phyloP scores from a whole-genome alignment of 2,797 vertebrate genomes.

The Girardinus metallicus region DNA sequence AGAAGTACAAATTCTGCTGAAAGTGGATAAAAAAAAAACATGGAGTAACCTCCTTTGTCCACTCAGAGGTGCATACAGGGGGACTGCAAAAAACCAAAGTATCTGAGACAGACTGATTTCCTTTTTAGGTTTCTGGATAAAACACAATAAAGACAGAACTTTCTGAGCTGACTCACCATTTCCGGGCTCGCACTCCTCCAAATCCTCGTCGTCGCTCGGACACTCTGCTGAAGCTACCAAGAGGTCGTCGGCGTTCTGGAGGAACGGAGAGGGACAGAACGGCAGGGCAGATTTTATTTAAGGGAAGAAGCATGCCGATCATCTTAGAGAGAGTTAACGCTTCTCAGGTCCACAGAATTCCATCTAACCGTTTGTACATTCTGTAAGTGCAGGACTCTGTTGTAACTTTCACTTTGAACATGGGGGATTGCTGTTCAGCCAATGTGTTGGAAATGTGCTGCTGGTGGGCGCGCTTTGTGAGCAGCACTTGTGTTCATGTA shows the following conservation, averaged over 20 bases:
- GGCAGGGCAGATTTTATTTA: constrained; percentile 25
- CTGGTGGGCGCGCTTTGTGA: constrained; percentile 28
- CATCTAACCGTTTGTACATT: background rate
- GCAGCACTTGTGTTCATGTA: constrained; percentile 24
- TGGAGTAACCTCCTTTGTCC: constrained; percentile 40
- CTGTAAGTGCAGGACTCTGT: background rate
- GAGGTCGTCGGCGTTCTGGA: constrained; percentile 92
- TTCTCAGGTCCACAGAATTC: background rate
- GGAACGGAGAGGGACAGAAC: constrained; percentile 33
- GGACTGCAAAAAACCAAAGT: constrained; percentile 29
- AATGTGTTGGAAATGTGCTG: constrained; percentile 14
- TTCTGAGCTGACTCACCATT: constrained; percentile 88
- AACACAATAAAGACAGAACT: constrained; percentile 58
- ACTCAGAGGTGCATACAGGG: constrained; percentile 70
- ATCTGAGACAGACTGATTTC: constrained; percentile 19
- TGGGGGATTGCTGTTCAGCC: background rate
- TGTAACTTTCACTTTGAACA: constrained; percentile 6
- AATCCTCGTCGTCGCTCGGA: constrained; percentile 93
- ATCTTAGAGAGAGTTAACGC: constrained; percentile 14
- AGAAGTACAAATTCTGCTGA: constrained; percentile 13
- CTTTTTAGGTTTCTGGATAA: constrained; percentile 20
- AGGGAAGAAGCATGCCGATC: background rate
- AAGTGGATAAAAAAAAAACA: constrained; percentile 20
- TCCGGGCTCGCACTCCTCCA: constrained; percentile 94
- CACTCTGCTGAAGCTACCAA: constrained; percentile 93